Evolutionary conservation across 2,888 invertebrate genomes (phyloP).

Genomic region (Drosophila rubida): DNA sequence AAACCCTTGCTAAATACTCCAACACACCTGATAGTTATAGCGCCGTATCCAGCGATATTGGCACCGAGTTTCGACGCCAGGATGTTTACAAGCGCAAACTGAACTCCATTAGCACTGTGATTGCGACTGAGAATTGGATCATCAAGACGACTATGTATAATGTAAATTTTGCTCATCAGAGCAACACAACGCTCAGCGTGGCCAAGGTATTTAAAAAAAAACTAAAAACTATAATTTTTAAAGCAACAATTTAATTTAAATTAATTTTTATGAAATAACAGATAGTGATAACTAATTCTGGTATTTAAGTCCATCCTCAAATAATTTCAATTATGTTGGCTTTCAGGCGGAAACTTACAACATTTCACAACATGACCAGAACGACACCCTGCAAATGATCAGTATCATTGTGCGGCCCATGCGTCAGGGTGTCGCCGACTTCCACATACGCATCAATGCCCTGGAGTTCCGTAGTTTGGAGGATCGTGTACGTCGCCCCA

Average conservation of each 20-base stretch:
- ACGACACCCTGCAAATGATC: slow-evolving; percentile 91
- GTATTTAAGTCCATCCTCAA: too few species aligned
- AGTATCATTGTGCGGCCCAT: slow-evolving; percentile 91
- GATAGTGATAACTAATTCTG: too few species aligned
- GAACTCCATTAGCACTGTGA: slow-evolving; percentile 89
- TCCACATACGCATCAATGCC: slow-evolving; percentile 91
- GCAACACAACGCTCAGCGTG: slow-evolving; percentile 91
- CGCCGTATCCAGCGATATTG: slow-evolving; percentile 76
- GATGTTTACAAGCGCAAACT: slow-evolving; percentile 90
- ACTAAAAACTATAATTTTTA: background rate
- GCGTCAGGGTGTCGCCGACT: slow-evolving; percentile 87
- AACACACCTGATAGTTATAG: slow-evolving; percentile 86
- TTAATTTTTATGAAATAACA: too few species aligned
- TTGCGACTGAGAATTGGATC: slow-evolving; percentile 95
- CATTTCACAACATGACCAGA: slow-evolving; percentile 88
- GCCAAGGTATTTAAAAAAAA: slow-evolving; percentile 86
- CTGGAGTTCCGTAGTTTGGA: slow-evolving; percentile 91
- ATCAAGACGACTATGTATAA: slow-evolving; percentile 92
- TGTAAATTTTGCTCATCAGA: slow-evolving; percentile 91
- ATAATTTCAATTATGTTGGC: too few species aligned
- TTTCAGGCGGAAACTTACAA: slow-evolving; percentile 89
- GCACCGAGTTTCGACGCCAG: slow-evolving; percentile 84
- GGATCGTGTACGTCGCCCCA: slow-evolving; percentile 89
- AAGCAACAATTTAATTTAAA: background rate
- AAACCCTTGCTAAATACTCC: slow-evolving; percentile 88